phyloP scores from a whole-genome alignment of 2,113 vertebrate species.

The Aspiorhynchus laticeps region DNA sequence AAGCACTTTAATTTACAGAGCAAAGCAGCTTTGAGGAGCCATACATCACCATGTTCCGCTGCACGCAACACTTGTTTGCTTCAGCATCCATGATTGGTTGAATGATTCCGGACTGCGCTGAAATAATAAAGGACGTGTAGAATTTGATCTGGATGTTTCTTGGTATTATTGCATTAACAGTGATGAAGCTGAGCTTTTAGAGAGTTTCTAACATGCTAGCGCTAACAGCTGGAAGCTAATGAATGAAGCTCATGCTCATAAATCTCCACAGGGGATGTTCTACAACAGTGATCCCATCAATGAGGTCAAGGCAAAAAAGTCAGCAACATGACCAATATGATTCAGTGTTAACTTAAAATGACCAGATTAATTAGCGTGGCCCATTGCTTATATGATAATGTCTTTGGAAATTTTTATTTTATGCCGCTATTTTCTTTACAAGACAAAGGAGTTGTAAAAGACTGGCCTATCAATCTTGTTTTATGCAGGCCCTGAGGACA shows the following conservation, averaged over 20 bases:
- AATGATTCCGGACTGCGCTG: conserved; percentile 25
- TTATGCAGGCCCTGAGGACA: not conserved
- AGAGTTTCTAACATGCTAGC: not conserved
- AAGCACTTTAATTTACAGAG: conserved; percentile 53
- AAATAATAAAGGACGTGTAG: conserved; percentile 32
- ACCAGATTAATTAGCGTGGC: not conserved
- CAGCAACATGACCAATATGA: not conserved
- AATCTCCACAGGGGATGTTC: not conserved
- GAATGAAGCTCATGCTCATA: not conserved
- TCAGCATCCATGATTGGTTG: conserved; percentile 15
- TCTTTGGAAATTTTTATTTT: not conserved
- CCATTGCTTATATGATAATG: not conserved
- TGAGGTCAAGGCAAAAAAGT: conserved; percentile 5
- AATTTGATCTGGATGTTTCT: not conserved
- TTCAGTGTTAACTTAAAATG: not conserved
- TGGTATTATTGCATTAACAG: not conserved
- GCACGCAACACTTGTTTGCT: conserved; percentile 48
- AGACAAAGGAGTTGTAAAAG: not conserved
- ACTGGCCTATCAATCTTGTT: not conserved
- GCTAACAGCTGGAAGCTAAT: conserved; percentile 19
- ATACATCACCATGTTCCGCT: conserved; percentile 46
- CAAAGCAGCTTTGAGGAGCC: conserved; percentile 49
- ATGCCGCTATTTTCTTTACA: not conserved
- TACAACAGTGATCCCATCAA: conserved; percentile 14
- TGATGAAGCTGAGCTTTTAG: conserved; percentile 17